Evolutionary conservation across 2,113 vertebrate genomes (phyloP).

Genomic region (cattle (Bos taurus)): DNA sequence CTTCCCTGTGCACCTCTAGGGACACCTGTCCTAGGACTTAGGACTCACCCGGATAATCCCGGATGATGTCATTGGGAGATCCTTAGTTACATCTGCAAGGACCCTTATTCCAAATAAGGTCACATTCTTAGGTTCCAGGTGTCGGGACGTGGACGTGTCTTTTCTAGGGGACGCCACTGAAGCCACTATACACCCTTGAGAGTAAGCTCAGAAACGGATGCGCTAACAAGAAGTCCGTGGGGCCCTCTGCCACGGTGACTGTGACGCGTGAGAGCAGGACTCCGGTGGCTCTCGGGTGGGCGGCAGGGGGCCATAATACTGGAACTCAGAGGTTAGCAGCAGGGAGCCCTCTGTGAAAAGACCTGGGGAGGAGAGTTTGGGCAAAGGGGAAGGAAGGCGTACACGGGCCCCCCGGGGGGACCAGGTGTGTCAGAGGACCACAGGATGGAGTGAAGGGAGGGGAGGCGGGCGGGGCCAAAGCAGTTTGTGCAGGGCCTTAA

Average conservation of each 20-base stretch:
- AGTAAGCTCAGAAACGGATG: not conserved
- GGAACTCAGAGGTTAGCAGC: not conserved
- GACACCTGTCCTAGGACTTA: not conserved
- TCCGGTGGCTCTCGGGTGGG: not conserved
- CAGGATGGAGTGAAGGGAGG: not conserved
- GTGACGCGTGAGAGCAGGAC: not conserved
- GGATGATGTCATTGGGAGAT: not conserved
- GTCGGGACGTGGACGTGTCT: not conserved
- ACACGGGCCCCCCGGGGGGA: not conserved
- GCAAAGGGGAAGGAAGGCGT: not conserved
- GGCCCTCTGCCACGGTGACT: fast-evolving
- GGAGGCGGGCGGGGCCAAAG: not conserved
- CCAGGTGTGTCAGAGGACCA: not conserved
- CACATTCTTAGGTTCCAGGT: too few species aligned
- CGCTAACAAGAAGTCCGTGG: fast-evolving
- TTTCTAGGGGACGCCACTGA: not conserved
- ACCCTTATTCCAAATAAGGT: not conserved
- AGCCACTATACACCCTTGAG: not conserved
- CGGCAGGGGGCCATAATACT: fast-evolving
- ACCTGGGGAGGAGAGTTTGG: not conserved
- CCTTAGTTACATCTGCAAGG: not conserved
- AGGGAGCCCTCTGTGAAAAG: not conserved
- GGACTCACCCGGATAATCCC: not conserved
- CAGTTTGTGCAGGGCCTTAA: not conserved
- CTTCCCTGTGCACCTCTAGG: too few species aligned